Evolutionary conservation across 30 jellyfish, hydroid and myxozoan genomes (phyloP).

Genomic region (Haliclystus octoradiatus): DNA sequence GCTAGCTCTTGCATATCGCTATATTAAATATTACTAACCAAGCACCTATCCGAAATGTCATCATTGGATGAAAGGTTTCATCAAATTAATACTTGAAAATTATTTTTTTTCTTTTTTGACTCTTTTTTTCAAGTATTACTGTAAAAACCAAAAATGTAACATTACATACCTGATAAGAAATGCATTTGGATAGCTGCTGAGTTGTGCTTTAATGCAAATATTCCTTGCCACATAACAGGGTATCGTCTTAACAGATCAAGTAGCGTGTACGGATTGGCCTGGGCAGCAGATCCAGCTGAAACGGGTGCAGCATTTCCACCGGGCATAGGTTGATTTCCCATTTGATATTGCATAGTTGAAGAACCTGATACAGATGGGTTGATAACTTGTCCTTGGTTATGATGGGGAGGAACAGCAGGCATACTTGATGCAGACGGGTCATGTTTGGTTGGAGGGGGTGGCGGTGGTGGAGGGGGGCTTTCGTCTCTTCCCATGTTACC

Average conservation of each 20-base stretch:
- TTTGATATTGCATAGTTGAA: neutral
- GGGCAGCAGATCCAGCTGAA: neutral
- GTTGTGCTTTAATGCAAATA: slow-evolving; percentile 84
- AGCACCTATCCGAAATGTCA: neutral
- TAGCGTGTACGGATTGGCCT: slow-evolving; percentile 60
- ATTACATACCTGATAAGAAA: slow-evolving; percentile 64
- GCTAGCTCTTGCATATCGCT: too few relatives aligned
- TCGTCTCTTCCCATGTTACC: slow-evolving; percentile 60
- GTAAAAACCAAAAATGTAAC: neutral
- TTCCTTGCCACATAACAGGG: slow-evolving; percentile 99
- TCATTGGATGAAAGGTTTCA: too few relatives aligned
- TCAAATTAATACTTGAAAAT: too few relatives aligned
- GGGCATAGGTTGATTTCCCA: too few relatives aligned
- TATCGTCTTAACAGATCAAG: slow-evolving; percentile 79
- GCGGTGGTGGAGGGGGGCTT: slow-evolving; percentile 88
- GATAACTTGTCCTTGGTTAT: too few relatives aligned
- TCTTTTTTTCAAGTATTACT: neutral
- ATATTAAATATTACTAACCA: neutral
- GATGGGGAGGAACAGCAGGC: neutral
- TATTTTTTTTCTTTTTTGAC: too few relatives aligned
- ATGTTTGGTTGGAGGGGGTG: slow-evolving; percentile 53
- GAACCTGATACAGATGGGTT: too few relatives aligned
- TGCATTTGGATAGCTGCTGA: slow-evolving; percentile 99
- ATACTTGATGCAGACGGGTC: slow-evolving; percentile 1
- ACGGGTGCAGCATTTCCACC: neutral